Evolutionary conservation across 2,797 vertebrate species (phyloP).

Genomic region (Enteromius fasciolatus): DNA sequence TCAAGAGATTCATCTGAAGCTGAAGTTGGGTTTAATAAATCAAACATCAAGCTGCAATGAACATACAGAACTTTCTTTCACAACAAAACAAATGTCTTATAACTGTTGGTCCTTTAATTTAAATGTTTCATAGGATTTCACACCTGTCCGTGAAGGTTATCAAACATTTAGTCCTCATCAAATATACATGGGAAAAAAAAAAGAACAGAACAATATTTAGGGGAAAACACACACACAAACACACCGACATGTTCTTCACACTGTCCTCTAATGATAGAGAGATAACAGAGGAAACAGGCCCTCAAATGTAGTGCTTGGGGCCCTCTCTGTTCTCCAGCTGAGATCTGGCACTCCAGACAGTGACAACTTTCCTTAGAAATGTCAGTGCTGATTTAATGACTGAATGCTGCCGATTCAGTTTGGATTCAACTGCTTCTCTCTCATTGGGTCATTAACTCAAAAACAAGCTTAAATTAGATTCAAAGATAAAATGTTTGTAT

Average conservation of each 20-base stretch:
- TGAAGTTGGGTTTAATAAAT: conserved; percentile 48
- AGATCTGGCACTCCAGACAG: conserved; percentile 25
- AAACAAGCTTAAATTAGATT: conserved; percentile 34
- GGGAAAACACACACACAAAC: not conserved
- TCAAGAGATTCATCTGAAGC: conserved; percentile 45
- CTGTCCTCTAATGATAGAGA: conserved; percentile 14
- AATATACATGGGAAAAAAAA: conserved; percentile 18
- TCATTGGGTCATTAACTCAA: conserved; percentile 12
- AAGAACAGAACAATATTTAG: conserved; percentile 26
- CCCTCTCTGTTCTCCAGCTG: not conserved
- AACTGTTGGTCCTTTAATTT: conserved; percentile 36
- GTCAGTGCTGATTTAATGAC: conserved; percentile 19
- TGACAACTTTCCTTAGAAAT: not conserved
- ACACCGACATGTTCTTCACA: not conserved
- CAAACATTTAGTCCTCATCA: not conserved
- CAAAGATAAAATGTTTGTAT: conserved; percentile 38
- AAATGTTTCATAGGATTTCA: not conserved
- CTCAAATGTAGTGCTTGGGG: not conserved
- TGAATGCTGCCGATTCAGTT: conserved; percentile 30
- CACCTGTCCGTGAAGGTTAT: not conserved
- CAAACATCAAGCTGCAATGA: conserved; percentile 38
- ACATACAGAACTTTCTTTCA: conserved; percentile 34
- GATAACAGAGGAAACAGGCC: not conserved
- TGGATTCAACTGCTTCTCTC: conserved; percentile 7
- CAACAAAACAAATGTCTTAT: conserved; percentile 36